These are phyloP conservation scores for Triplophysa rosa DNA, from an alignment of 2,113 vertebrate genomes.

Conservation along the genomic window DNA sequence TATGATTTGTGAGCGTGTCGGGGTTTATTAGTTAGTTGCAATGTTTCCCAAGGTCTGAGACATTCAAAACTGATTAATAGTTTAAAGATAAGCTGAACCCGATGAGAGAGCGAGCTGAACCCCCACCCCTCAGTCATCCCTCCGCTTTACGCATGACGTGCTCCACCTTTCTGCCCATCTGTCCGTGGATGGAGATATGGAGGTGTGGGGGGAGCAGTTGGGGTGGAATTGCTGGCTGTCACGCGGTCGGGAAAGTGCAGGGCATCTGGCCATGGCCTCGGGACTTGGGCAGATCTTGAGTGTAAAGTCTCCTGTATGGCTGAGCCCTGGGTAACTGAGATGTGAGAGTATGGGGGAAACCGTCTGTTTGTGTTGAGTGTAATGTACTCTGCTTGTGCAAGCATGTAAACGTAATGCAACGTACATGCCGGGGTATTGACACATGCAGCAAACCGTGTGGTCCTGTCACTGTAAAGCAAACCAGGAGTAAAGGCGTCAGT, in stretches of 20 bases:
- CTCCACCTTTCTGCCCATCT: constrained; percentile 76
- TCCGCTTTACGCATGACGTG: constrained; percentile 73
- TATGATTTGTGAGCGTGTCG: background rate
- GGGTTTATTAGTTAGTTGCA: constrained; percentile 39
- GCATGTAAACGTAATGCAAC: constrained; percentile 27
- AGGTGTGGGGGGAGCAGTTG: constrained; percentile 28
- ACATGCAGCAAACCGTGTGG: constrained; percentile 14
- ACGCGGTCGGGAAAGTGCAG: constrained; percentile 70
- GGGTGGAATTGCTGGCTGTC: constrained; percentile 64
- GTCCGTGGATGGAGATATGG: constrained; percentile 58
- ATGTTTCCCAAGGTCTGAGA: constrained; percentile 31
- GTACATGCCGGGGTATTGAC: constrained; percentile 27
- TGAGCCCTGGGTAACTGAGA: constrained; percentile 16
- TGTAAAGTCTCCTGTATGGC: constrained; percentile 49
- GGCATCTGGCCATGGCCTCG: constrained; percentile 76
- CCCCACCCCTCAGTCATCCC: constrained; percentile 42
- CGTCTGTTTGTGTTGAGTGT: constrained; percentile 26
- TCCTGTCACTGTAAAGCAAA: constrained; percentile 11
- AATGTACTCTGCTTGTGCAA: constrained; percentile 46
- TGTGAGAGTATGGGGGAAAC: background rate
- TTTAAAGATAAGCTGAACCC: background rate
- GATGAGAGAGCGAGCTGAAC: background rate
- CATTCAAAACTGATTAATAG: constrained; percentile 16
- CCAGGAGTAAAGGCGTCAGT: background rate
- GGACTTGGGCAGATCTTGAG: constrained; percentile 61